Percentiles rank a stretch among this genome's conserved stretches.
Conservation (phyloP, 2,113 vertebrate genomes). For the Herpetotheres cachinnans region DNA sequence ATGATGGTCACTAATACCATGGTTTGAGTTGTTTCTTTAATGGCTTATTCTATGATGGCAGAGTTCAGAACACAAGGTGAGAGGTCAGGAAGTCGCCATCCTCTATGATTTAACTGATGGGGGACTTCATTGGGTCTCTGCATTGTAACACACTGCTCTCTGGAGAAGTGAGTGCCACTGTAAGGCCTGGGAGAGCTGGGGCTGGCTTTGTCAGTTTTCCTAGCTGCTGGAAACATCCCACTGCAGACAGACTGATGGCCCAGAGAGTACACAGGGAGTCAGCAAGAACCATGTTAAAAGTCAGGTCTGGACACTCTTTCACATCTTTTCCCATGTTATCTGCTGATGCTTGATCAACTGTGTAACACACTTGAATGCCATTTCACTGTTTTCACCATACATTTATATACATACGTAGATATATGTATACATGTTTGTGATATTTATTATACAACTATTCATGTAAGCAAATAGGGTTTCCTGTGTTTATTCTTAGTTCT, state of each 20-base stretch:
- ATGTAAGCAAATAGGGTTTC: neutral
- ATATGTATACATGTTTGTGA: neutral
- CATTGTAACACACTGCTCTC: neutral
- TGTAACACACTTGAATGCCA: neutral
- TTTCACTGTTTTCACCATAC: neutral
- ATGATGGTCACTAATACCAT: neutral
- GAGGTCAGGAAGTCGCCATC: neutral
- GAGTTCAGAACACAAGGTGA: neutral
- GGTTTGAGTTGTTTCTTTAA: neutral
- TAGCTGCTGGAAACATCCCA: neutral
- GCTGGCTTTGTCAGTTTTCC: neutral
- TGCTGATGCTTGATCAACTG: neutral
- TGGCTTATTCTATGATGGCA: neutral
- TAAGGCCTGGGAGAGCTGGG: neutral
- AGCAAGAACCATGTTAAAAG: neutral
- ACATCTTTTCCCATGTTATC: neutral
- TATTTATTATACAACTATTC: neutral
- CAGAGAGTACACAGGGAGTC: neutral
- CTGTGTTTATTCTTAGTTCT: neutral
- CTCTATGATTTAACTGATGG: neutral
- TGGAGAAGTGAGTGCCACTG: neutral
- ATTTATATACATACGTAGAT: neutral
- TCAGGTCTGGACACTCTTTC: neutral
- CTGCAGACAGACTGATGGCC: neutral
- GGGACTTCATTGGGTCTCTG: neutral